Evolutionary conservation across 2,797 vertebrate genomes (phyloP).

Genomic region (Chaunax sp.): DNA sequence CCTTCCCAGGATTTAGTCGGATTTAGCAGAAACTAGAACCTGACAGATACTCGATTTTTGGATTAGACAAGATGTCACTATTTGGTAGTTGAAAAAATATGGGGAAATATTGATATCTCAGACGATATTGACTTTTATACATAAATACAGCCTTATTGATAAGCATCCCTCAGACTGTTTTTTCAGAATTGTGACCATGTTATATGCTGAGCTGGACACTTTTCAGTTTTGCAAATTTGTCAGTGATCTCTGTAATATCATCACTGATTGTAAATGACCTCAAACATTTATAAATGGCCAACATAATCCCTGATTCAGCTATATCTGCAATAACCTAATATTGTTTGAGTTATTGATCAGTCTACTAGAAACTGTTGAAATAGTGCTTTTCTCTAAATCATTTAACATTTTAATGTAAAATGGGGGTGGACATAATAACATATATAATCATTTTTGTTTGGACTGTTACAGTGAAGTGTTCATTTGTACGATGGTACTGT

Average conservation of each 20-base stretch:
- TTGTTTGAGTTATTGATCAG: neutral
- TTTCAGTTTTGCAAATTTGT: neutral
- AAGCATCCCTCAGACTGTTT: neutral
- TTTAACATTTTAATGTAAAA: slow-evolving; percentile 21
- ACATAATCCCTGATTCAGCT: neutral
- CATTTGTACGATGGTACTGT: neutral
- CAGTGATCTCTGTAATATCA: neutral
- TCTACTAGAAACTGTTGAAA: slow-evolving; percentile 4
- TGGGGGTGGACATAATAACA: slow-evolving; percentile 12
- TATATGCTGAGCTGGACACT: slow-evolving; percentile 1
- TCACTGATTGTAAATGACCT: slow-evolving; percentile 1
- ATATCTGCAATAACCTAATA: neutral
- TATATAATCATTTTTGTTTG: neutral
- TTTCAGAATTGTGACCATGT: neutral
- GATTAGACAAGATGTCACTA: too few relatives aligned
- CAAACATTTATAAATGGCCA: neutral
- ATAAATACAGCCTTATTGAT: neutral
- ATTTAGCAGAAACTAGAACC: slow-evolving; percentile 7
- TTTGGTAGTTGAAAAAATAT: neutral
- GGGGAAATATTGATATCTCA: neutral
- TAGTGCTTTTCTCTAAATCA: neutral
- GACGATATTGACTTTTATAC: neutral
- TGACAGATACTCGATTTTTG: neutral
- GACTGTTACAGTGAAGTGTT: neutral
- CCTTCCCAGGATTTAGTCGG: slow-evolving; percentile 29